A percentile compares a stretch with the other conserved stretches of the same genome.
phyloP scores from a whole-genome alignment of 2,888 invertebrate species.

The Zelleria hepariella region DNA sequence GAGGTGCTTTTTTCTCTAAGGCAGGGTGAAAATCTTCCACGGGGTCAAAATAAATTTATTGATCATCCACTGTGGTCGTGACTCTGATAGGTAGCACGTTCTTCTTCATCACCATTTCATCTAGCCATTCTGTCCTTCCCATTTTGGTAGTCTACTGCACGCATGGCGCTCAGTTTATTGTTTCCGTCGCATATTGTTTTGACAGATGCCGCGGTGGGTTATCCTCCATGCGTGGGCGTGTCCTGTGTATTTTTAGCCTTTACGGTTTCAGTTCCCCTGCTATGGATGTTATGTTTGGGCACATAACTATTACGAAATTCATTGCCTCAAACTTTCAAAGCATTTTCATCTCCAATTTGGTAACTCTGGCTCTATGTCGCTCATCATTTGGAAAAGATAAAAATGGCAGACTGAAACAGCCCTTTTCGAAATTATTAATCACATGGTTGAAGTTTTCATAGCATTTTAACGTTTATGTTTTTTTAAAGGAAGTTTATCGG shows the following conservation, averaged over 20 bases:
- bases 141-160: not conserved
- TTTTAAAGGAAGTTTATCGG: not conserved
- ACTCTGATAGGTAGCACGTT: too few species aligned
- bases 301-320: not conserved
- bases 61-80: too few species aligned
- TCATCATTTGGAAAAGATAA: not conserved
- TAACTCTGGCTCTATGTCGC: not conserved
- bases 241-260: conserved; percentile 53
- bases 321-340: too few species aligned
- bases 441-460: not conserved
- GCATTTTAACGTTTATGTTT: not conserved
- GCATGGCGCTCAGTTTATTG: conserved; percentile 36
- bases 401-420: not conserved
- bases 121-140: too few species aligned
- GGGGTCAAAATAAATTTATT: too few species aligned
- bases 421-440: not conserved
- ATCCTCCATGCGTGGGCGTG: conserved; percentile 8
- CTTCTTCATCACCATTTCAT: too few species aligned
- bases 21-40: too few species aligned
- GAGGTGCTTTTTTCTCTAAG: too few species aligned
- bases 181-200: conserved; percentile 55
- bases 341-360: not conserved
- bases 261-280: conserved; percentile 56
- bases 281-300: conserved; percentile 13
- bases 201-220: conserved; percentile 43